phyloP scores from a whole-genome alignment of 2,888 invertebrate species.

The Mamestra brassicae region DNA sequence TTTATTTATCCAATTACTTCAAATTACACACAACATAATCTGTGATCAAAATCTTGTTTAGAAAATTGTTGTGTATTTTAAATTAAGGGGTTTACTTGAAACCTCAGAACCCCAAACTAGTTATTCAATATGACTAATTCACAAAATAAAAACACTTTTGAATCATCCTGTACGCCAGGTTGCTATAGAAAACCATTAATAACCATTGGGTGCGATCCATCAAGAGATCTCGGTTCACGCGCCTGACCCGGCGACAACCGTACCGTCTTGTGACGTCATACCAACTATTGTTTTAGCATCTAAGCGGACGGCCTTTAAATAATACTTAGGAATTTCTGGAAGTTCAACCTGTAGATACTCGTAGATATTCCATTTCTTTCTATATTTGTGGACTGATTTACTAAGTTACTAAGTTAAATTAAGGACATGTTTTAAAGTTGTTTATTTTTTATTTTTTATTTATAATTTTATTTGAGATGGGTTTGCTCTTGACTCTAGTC shows the following conservation, averaged over 20 bases:
- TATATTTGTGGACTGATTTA: neutral
- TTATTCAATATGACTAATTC: neutral
- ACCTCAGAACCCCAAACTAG: no score
- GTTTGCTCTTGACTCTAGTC: no score
- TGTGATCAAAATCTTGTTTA: no score
- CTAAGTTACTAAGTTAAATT: neutral
- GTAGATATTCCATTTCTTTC: neutral
- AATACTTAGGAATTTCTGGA: constrained; percentile 22
- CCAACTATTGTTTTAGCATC: constrained; percentile 33
- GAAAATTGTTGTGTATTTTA: no score
- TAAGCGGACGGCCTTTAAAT: constrained; percentile 8
- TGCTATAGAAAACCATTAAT: constrained; percentile 70
- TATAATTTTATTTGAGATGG: no score
- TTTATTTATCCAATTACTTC: no score
- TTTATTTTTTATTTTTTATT: no score
- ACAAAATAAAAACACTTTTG: neutral
- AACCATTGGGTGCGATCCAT: constrained; percentile 71
- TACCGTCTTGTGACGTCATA: constrained; percentile 44
- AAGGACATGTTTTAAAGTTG: no score
- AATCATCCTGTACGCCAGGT: constrained; percentile 54
- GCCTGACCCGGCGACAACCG: constrained; percentile 58
- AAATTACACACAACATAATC: no score
- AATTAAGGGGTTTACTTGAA: no score
- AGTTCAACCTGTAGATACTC: neutral
- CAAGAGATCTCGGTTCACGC: constrained; percentile 64